Base-by-base conservation (phyloP, 2,888 invertebrate genomes). In the Glyphotaelius pellucidus region DNA sequence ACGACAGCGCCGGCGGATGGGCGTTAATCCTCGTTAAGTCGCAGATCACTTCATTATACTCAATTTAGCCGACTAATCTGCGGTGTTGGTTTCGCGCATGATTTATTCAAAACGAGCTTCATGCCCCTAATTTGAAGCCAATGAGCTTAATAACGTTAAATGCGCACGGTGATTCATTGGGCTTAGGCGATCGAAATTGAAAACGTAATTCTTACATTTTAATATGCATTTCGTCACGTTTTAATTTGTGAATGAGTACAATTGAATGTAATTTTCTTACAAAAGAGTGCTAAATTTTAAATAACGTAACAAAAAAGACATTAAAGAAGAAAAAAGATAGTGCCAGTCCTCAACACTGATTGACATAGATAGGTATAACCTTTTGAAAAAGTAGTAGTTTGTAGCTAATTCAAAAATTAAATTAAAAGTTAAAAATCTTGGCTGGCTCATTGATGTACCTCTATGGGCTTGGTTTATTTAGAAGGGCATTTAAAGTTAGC, bases 11-110 rank as follows among this genome's bases (percentile, higher is more conserved):
- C 86, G 42, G 42, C 86, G 87, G 67, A 52, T 67, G 52, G 87
- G 87, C 32, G 87, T 87, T 87, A 87, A 87, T 87, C n/a, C 87
- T 67, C 52, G 87, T 87, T 87, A 87, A 67, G 52, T 67, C 19
- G 47, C 67, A 67, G 87, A 87, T 87, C 87, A 87, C 87, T 87
- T 87, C 87, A 87, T 87, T 87, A 87, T 87, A 67, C 32, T 35
- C 87, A 52, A 87, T 67, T 87, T 67, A 67, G 52, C n/a, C 30
- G 83, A 30, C 47, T 86, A 86, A 86, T 42, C 35, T 11, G 86
- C 86, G 86, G 86, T 86, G 86, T 47, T 47, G 86, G 47, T 86
- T 86, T 38, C 47, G n/a, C 86, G 47, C 86, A 86, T 30, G 86
- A 86, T 42, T 86, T 86, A 86, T 86, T 86, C 42, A 83, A 83